Conservation (phyloP, 2,113 vertebrate genomes). For the Siniperca knerii region DNA sequence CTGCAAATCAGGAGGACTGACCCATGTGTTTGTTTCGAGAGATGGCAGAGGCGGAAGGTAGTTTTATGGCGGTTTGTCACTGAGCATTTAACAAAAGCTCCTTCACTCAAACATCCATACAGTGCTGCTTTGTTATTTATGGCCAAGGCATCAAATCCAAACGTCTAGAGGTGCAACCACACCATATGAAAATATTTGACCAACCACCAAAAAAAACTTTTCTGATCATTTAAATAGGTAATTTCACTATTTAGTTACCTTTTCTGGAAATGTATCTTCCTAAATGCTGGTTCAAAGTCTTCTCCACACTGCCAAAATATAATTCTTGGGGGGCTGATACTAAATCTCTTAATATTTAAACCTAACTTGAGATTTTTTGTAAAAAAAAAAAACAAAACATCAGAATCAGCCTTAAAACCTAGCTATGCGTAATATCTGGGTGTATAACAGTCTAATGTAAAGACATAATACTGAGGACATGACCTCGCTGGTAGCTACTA, state of each 20-base stretch:
- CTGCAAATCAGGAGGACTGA: constrained; percentile 36
- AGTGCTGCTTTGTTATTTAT: neutral
- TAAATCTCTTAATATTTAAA: neutral
- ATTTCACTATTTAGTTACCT: neutral
- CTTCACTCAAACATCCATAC: neutral
- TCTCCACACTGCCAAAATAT: neutral
- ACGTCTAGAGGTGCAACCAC: too few species aligned
- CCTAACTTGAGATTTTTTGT: neutral
- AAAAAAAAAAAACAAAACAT: neutral
- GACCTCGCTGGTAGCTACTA: neutral
- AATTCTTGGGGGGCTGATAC: neutral
- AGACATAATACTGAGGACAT: neutral
- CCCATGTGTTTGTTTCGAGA: constrained; percentile 32
- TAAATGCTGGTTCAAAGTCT: neutral
- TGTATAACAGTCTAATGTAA: neutral
- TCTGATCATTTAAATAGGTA: neutral
- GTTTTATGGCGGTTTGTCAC: constrained; percentile 19
- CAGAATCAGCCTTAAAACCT: too few species aligned
- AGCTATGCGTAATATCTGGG: too few species aligned
- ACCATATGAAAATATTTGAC: too few species aligned
- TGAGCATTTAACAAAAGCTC: constrained; percentile 16
- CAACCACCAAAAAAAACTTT: neutral
- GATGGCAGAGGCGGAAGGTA: constrained; percentile 13
- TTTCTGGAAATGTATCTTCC: neutral
- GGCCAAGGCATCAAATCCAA: neutral